Conservation (phyloP, 2,113 vertebrate species). For the Sialia sialis region DNA sequence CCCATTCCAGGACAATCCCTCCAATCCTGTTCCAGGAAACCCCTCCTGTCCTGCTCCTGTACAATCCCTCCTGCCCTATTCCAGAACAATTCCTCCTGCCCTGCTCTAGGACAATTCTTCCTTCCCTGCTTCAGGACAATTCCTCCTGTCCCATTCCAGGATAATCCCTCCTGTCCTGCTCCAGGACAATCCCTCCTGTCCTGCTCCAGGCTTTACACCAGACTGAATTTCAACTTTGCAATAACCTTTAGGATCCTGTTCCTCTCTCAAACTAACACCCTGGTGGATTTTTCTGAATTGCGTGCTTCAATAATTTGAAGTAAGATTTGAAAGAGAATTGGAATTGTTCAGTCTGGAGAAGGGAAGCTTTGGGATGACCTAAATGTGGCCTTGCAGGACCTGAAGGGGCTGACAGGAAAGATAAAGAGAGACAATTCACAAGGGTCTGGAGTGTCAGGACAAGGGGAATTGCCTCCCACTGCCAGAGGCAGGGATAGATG, state of each 20-base stretch:
- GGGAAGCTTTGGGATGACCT: not conserved
- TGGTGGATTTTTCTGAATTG: not conserved
- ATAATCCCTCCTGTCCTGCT: accelerated
- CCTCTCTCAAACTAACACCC: not conserved
- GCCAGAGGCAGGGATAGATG: not conserved
- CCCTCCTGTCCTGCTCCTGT: not conserved
- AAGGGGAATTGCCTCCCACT: not conserved
- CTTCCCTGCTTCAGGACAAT: too few species aligned
- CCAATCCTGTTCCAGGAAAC: accelerated
- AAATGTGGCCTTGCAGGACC: not conserved
- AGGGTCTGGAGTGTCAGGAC: not conserved
- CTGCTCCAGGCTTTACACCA: not conserved
- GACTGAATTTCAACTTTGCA: not conserved
- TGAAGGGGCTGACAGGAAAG: not conserved
- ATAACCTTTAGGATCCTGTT: not conserved
- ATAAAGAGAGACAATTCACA: not conserved
- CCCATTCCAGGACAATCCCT: accelerated
- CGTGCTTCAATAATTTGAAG: not conserved
- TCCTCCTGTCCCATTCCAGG: accelerated
- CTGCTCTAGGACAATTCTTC: too few species aligned
- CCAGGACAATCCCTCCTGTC: not conserved
- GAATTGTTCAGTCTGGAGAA: not conserved
- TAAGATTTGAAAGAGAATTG: not conserved
- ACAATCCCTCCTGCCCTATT: not conserved
- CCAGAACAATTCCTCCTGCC: not conserved